Evolutionary conservation across 2,888 invertebrate genomes (phyloP).

Genomic region (Troilus luridus): DNA sequence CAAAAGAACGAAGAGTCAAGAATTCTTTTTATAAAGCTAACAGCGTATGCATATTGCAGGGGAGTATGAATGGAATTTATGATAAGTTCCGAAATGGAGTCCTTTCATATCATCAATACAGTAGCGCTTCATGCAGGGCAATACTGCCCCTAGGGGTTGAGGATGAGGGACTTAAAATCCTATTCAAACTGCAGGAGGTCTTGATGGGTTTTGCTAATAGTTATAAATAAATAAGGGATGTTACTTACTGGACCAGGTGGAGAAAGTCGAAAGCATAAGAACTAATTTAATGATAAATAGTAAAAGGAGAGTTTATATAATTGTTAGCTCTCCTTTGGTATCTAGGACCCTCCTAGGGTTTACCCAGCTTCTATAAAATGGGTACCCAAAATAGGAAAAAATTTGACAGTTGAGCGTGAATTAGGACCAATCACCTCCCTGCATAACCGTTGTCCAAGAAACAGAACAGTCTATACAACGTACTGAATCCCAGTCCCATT

Average conservation of each 20-base stretch:
- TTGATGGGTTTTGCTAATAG: neutral
- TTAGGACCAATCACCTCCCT: no score
- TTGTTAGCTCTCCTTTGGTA: no score
- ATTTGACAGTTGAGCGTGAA: no score
- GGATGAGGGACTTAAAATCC: neutral
- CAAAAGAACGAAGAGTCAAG: neutral
- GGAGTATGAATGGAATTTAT: slow-evolving; percentile 34
- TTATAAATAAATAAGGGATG: neutral
- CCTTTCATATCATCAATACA: slow-evolving; percentile 17
- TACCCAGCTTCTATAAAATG: no score
- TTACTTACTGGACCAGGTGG: neutral
- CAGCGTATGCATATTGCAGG: slow-evolving; percentile 9
- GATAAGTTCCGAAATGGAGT: slow-evolving; percentile 14
- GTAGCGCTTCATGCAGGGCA: neutral
- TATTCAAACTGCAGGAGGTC: neutral
- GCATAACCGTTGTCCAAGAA: no score
- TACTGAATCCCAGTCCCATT: no score
- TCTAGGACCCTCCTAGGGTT: no score
- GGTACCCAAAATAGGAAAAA: no score
- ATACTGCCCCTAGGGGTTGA: neutral
- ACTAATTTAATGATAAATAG: neutral
- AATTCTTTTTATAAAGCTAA: neutral
- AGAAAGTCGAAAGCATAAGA: neutral
- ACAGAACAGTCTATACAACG: no score
- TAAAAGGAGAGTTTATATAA: no score